phyloP scores from a whole-genome alignment of 2,888 invertebrate species.

The Blera fallax region DNA sequence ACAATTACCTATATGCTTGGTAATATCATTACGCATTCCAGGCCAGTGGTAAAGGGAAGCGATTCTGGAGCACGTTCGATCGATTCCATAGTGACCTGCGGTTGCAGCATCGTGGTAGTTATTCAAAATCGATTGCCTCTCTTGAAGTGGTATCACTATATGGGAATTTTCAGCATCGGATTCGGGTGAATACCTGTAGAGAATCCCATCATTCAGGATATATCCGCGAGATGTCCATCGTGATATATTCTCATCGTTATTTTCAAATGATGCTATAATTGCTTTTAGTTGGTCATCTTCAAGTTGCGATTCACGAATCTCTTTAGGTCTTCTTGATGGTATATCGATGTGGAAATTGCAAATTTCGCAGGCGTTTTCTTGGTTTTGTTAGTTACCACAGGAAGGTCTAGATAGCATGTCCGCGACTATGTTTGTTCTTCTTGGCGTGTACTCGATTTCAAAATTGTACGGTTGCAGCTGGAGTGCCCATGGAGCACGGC shows the following conservation, averaged over 20 bases:
- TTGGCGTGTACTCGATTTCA: conserved; percentile 78
- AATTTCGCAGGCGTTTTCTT: background rate
- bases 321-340: background rate
- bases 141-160: background rate
- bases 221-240: too few relatives aligned
- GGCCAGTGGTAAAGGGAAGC: too few relatives aligned
- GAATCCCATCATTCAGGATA: conserved; percentile 61
- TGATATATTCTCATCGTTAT: too few relatives aligned
- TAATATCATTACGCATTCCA: too few relatives aligned
- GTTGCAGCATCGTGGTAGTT: too few relatives aligned
- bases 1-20: too few relatives aligned
- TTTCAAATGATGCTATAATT: background rate
- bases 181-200: conserved; percentile 68
- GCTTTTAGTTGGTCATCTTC: conserved; percentile 62
- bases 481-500: conserved; percentile 78
- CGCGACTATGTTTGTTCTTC: conserved; percentile 77
- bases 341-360: background rate
- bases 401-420: conserved; percentile 55
- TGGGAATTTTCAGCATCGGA: conserved; percentile 9
- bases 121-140: too few relatives aligned
- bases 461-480: conserved; percentile 79
- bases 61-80: too few relatives aligned
- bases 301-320: conserved; percentile 42
- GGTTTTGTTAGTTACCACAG: background rate
- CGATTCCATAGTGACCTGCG: too few relatives aligned